Conservation (phyloP, 2,113 vertebrate genomes). For the Scomber colias region DNA sequence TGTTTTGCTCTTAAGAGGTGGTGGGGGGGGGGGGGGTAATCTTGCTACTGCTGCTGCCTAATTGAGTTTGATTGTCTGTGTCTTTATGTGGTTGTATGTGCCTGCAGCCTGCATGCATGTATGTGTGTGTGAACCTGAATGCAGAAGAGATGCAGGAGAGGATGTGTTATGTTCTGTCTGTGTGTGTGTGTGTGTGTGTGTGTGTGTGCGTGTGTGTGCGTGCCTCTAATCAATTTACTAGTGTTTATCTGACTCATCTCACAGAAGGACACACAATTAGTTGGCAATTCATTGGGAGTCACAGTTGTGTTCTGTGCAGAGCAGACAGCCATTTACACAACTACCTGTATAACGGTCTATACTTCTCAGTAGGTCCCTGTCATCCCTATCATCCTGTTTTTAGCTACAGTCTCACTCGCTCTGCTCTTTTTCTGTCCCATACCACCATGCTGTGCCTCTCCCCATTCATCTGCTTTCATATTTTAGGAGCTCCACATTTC, state of each 20-base stretch:
- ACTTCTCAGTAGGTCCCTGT: conserved; percentile 55
- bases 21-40: background rate
- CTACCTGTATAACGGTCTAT: conserved; percentile 57
- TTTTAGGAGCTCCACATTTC: conserved; percentile 67
- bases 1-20: background rate
- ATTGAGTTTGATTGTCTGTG: conserved; percentile 48
- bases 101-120: background rate
- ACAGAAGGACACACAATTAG: conserved; percentile 43
- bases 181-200: conserved; percentile 17
- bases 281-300: conserved; percentile 33
- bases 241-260: conserved; percentile 45
- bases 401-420: conserved; percentile 53
- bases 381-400: conserved; percentile 67
- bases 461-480: conserved; percentile 69
- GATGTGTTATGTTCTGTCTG: background rate
- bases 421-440: conserved; percentile 61
- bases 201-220: conserved; percentile 12
- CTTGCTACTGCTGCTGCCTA: conserved; percentile 29
- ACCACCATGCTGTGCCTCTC: conserved; percentile 51
- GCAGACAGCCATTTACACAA: conserved; percentile 63
- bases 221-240: conserved; percentile 36
- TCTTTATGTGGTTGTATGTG: conserved; percentile 21
- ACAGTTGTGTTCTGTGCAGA: conserved; percentile 32
- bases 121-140: conserved; percentile 21
- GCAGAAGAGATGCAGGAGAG: background rate